A percentile compares a stretch with the other conserved stretches of the same genome.
phyloP scores from a whole-genome alignment of 2,888 invertebrate species.

The Tyria jacobaeae region DNA sequence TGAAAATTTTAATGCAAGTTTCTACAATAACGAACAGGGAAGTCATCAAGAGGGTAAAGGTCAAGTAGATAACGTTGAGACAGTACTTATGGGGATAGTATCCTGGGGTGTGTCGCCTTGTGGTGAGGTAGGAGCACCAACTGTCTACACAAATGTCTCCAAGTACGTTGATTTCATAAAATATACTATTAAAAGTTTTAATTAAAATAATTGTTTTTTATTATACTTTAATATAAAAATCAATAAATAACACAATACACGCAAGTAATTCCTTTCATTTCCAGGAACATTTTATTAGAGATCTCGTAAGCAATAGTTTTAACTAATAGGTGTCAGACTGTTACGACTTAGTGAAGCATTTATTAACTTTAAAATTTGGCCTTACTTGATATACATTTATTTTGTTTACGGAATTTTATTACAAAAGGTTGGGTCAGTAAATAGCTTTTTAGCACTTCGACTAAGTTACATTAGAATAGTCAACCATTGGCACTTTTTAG shows the following conservation, averaged over 20 bases:
- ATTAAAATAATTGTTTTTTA: neutral
- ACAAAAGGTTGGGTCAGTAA: too few species aligned
- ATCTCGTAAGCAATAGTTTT: slow-evolving; percentile 2
- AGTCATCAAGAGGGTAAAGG: slow-evolving; percentile 8
- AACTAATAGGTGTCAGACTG: neutral
- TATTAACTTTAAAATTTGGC: neutral
- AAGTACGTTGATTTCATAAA: slow-evolving; percentile 80
- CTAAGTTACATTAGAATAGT: too few species aligned
- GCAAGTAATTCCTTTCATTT: neutral
- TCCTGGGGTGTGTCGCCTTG: slow-evolving; percentile 86
- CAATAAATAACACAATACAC: slow-evolving; percentile 10
- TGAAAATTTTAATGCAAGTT: slow-evolving; percentile 25
- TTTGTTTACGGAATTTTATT: too few species aligned
- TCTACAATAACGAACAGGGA: slow-evolving; percentile 10
- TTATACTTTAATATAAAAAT: slow-evolving; percentile 26
- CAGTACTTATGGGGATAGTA: slow-evolving; percentile 80
- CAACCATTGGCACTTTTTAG: too few species aligned
- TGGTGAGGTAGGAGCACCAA: slow-evolving; percentile 81
- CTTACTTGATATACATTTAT: too few species aligned
- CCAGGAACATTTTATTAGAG: slow-evolving; percentile 8
- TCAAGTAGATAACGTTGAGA: slow-evolving; percentile 5
- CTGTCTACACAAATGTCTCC: slow-evolving; percentile 84
- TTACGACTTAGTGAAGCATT: neutral
- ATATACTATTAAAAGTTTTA: slow-evolving; percentile 27
- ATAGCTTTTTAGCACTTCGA: too few species aligned